Percentiles rank a stretch among this genome's conserved stretches.
phyloP scores from a whole-genome alignment of 2,797 vertebrate genomes.

The Cygnus olor region DNA sequence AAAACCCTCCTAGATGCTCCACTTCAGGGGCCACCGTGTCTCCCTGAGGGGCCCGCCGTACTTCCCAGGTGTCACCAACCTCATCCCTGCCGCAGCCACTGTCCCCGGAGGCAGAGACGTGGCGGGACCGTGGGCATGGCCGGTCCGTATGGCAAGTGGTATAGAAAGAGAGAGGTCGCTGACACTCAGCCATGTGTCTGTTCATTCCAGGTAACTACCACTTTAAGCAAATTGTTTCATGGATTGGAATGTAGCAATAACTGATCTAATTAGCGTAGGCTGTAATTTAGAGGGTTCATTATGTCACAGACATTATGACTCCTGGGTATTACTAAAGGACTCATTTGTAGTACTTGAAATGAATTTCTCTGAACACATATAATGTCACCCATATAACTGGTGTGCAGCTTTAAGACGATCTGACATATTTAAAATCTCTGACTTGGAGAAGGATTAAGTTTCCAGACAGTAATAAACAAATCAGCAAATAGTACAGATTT shows the following conservation, averaged over 20 bases:
- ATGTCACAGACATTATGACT: constrained; percentile 82
- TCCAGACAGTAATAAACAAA: constrained; percentile 69
- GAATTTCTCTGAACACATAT: constrained; percentile 72
- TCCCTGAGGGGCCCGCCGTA: background rate
- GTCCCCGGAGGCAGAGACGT: background rate
- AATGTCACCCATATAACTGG: constrained; percentile 27
- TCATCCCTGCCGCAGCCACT: background rate
- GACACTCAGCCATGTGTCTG: constrained; percentile 71
- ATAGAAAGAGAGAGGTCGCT: constrained; percentile 59
- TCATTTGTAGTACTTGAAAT: constrained; percentile 79
- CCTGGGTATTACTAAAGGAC: constrained; percentile 79
- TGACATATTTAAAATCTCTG: constrained; percentile 31
- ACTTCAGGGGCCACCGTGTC: background rate
- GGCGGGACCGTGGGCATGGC: background rate
- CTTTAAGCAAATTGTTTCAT: constrained; percentile 81
- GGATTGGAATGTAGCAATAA: constrained; percentile 80
- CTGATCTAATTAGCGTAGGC: constrained; percentile 82
- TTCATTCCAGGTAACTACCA: constrained; percentile 77
- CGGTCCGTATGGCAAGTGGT: background rate
- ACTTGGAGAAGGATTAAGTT: constrained; percentile 40
- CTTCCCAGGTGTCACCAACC: background rate
- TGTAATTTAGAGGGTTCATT: constrained; percentile 84
- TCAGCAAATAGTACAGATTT: constrained; percentile 54
- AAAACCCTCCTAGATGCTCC: background rate
- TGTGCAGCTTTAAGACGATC: constrained; percentile 25